Conservation (phyloP, 35 echinoderm and acorn worm genomes). For the Anneissia japonica region DNA sequence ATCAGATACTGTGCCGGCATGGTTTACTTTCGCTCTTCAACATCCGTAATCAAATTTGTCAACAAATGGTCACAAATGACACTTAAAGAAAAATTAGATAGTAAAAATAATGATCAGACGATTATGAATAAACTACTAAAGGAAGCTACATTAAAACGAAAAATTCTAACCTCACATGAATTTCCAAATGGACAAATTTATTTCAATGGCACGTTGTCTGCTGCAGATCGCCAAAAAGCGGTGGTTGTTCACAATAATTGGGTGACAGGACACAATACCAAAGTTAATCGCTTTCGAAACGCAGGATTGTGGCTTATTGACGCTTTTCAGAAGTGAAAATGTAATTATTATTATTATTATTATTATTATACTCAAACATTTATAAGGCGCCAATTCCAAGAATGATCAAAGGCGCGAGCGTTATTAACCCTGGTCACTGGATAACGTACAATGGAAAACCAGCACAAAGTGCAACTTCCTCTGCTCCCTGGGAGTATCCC, state of each 20-base stretch:
- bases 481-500: too few relatives aligned
- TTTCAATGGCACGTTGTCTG: constrained; percentile 21
- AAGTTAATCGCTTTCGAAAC: constrained; percentile 41
- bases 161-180: constrained; percentile 23
- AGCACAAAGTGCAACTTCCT: too few relatives aligned
- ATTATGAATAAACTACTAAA: constrained; percentile 51
- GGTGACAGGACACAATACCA: constrained; percentile 36
- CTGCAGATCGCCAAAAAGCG: not conserved
- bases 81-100: constrained; percentile 13
- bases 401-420: too few relatives aligned
- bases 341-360: too few relatives aligned
- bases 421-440: too few relatives aligned
- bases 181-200: constrained; percentile 75
- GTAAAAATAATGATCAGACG: constrained; percentile 50
- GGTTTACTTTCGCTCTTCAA: constrained; percentile 58
- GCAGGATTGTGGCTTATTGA: constrained; percentile 44
- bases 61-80: constrained; percentile 28
- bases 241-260: constrained; percentile 77
- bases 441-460: too few relatives aligned
- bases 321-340: too few relatives aligned
- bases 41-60: constrained; percentile 28
- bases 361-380: too few relatives aligned
- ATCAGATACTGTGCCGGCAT: constrained; percentile 61
- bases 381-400: too few relatives aligned
- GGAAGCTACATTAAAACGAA: constrained; percentile 16